Conservation (phyloP, 2,113 vertebrate species). For the Psephotus haematonotus region DNA sequence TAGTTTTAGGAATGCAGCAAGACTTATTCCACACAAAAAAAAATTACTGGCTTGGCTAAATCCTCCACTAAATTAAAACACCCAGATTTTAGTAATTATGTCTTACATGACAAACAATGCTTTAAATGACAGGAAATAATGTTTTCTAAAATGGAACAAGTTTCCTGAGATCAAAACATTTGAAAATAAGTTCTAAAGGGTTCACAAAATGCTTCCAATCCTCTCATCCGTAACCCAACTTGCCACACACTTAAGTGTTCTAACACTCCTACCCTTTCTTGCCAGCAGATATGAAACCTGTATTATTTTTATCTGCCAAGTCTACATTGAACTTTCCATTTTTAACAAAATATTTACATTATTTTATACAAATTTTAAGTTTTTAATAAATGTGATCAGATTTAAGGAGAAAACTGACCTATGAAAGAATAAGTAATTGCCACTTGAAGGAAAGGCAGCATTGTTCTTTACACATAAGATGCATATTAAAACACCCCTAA, state of each 20-base stretch:
- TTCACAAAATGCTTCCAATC: not conserved
- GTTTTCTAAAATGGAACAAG: conserved; percentile 1
- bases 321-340: not conserved
- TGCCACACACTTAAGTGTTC: not conserved
- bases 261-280: not conserved
- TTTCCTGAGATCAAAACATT: conserved; percentile 5
- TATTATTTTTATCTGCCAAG: not conserved
- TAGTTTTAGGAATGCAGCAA: not conserved
- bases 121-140: not conserved
- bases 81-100: conserved; percentile 46
- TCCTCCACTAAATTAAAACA: not conserved
- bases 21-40: not conserved
- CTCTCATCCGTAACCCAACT: not conserved
- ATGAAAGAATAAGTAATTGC: not conserved
- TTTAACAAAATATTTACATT: not conserved
- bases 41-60: not conserved
- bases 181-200: not conserved
- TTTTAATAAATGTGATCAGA: not conserved
- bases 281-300: not conserved
- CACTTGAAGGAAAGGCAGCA: not conserved
- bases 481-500: not conserved
- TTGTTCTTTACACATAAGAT: not conserved
- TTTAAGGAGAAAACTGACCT: not conserved
- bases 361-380: not conserved
- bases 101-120: conserved; percentile 19